Base-by-base conservation (phyloP, 1,140 invertebrate species). In the Temnothorax curvispinosus region DNA sequence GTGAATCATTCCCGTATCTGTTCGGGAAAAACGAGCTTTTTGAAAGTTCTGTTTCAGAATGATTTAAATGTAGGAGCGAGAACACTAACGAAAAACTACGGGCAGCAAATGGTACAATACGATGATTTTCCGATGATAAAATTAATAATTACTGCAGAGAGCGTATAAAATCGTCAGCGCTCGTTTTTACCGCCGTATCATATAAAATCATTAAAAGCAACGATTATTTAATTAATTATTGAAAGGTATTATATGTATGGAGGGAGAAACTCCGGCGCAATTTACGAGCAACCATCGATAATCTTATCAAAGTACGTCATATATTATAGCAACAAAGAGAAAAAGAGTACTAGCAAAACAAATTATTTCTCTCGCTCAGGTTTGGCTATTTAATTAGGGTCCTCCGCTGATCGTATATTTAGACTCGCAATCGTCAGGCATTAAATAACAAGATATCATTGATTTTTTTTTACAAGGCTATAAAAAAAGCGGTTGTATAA, bases 371-470 rank as follows among this genome's bases (percentile, higher is more conserved):
- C 52, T 41, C 11, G 18, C 38, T 77, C 7, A 13, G 11, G 18
- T 52, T 78, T 27, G n/a, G 2, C 52, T 5, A 32, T 41, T 74
- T 60, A 21, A 60, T 74, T 38, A 72, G 35, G 41, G 21, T 13
- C 35, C 47, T 35, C 18, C 41, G 15, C 11, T 74, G 41, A 41
- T 50, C 41, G 21, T 47, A 50, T 47, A 21, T 58, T 82, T 56
- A 74, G 35, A 67, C 54, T 62, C 18, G 44, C 27, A 50, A 47
- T 60, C 8, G 69, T 35, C 69, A 18, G 5, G 1, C 54, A 47
- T 74, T 60, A 74, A 84, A 74, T 74, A 84, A 84, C 18, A 47
- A 60, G 58, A 72, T 74, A 62, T 50, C 54, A 84, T 84, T 47
- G 80, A 84, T 74, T 84, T 74, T 60, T 60, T 74, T 84, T 74